phyloP scores from a whole-genome alignment of 1,140 invertebrate genomes.

The Drosophila ananassae region DNA sequence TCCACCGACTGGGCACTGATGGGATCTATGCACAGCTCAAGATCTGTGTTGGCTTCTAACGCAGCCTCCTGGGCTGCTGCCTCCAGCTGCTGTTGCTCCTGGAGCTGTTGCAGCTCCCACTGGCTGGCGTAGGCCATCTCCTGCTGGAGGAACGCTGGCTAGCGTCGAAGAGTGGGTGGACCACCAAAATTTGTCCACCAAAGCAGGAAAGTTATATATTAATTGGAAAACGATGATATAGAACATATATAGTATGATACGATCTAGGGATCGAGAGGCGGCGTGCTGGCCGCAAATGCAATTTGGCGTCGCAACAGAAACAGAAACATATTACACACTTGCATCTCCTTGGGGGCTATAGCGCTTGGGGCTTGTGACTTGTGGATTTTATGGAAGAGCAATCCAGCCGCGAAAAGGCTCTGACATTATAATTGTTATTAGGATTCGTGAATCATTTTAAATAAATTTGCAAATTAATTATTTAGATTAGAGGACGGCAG shows the following conservation, averaged over 20 bases:
- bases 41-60: slow-evolving; percentile 12
- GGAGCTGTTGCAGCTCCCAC: slow-evolving; percentile 8
- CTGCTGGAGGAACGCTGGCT: slow-evolving; percentile 9
- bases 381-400: slow-evolving; percentile 53
- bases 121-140: no score
- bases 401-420: slow-evolving; percentile 30
- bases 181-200: slow-evolving; percentile 7
- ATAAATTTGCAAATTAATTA: slow-evolving; percentile 24
- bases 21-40: slow-evolving; percentile 19
- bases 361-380: slow-evolving; percentile 15
- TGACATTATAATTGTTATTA: slow-evolving; percentile 18
- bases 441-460: slow-evolving; percentile 34
- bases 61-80: slow-evolving; percentile 28
- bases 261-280: slow-evolving; percentile 65
- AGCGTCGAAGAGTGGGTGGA: slow-evolving; percentile 20
- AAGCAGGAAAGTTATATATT: slow-evolving; percentile 9
- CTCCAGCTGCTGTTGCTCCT: slow-evolving; percentile 36
- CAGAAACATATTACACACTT: slow-evolving; percentile 75
- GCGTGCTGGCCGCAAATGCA: slow-evolving; percentile 69
- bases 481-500: neutral
- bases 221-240: neutral
- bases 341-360: slow-evolving; percentile 60
- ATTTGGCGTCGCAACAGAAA: slow-evolving; percentile 73
- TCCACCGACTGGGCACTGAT: neutral
- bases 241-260: neutral